Evolutionary conservation across 2,888 invertebrate genomes (phyloP), one percentile per base, ranked within the genome.

Genomic region (Athalia circularis): DNA sequence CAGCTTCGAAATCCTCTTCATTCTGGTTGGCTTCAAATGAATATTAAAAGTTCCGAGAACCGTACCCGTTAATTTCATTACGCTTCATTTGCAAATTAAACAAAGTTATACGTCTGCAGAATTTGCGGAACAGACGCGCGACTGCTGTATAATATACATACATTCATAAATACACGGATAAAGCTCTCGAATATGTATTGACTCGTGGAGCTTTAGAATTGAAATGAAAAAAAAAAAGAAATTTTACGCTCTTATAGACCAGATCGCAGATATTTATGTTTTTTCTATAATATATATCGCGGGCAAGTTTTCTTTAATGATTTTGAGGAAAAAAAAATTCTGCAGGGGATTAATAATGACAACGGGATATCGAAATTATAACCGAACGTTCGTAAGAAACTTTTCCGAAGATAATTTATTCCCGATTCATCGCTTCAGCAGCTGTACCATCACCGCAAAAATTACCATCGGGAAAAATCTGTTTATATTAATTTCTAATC

Each of bases 41-140:
- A 70, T 59, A 59, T 70, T 70, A 59, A 70, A 70, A 59, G 67
- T 52, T 29, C n/a, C 1, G 15, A 57, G 45, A 59, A 70, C 52
- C 67, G 67, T 68, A 52, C 50, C 52, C 67, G 29, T 68, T 52
- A 68, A 68, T 68, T 68, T 68, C 67, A 68, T 68, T 29, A 52
- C 50, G 50, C 52, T 68, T 68, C 70, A 70, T 70, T 70, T 70
- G 70, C 70, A 70, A 70, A 70, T 54, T 70, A 59, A 59, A 57
- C 70, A 6, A 15, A 8, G 8, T 61, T 61, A 5, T 54, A 6
- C 54, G 3, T 54, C 6, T 54, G 54, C 54, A 11, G 54, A 29
- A 29, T 29, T 29, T 2, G 29, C 29, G 29, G 29, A 29, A 29
- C 29, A 29, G 29, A 29, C 29, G 29, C 29, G 54, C 54, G 8